Conservation (phyloP, 1,140 invertebrate genomes). For the Megathymus violae region DNA sequence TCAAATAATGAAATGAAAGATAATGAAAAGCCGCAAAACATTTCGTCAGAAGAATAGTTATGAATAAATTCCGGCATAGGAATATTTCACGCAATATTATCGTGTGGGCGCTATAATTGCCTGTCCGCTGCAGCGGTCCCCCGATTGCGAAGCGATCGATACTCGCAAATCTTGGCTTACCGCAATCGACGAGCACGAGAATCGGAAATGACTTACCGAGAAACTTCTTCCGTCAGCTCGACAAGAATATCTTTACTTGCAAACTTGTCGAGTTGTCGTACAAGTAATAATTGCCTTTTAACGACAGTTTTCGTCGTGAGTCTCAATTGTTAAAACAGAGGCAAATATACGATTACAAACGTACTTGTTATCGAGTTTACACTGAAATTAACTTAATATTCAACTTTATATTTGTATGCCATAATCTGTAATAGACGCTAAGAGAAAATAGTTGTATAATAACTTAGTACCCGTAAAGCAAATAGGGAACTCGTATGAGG, state of each 20-base stretch:
- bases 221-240: background rate
- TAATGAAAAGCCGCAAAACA: conserved; percentile 35
- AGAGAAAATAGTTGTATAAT: no score
- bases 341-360: no score
- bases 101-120: conserved; percentile 48
- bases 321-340: background rate
- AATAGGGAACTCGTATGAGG: no score
- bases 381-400: background rate
- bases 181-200: background rate
- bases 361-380: background rate
- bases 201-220: conserved; percentile 9
- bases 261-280: background rate
- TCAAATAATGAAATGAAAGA: conserved; percentile 31
- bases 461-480: no score
- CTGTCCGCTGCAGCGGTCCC: conserved; percentile 38
- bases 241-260: conserved; percentile 4
- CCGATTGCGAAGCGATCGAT: conserved; percentile 14
- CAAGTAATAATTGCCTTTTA: background rate
- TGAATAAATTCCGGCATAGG: conserved; percentile 52
- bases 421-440: no score
- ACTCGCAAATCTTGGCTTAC: conserved; percentile 13
- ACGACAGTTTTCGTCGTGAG: background rate
- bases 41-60: conserved; percentile 37
- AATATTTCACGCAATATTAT: conserved; percentile 43
- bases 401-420: no score